Evolutionary conservation across 1,140 invertebrate genomes (phyloP).

Genomic region (Callitettix versicolor): DNA sequence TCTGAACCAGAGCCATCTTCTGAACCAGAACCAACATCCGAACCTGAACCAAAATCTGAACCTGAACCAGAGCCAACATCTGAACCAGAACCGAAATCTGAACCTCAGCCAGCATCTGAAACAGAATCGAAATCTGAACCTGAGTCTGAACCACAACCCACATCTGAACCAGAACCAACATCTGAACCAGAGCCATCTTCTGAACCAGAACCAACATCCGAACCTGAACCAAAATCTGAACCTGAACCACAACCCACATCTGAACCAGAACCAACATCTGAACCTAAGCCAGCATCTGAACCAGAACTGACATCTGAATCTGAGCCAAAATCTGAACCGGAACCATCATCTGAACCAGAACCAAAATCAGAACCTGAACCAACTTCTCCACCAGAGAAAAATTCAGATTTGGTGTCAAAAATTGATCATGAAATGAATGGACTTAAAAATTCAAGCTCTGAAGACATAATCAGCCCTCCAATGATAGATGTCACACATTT

Average conservation of each 20-base stretch:
- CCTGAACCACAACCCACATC: constrained; percentile 12
- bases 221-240: constrained; percentile 21
- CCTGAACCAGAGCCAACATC: constrained; percentile 19
- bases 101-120: constrained; percentile 27
- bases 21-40: constrained; percentile 25
- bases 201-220: constrained; percentile 22
- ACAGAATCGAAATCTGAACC: constrained; percentile 29
- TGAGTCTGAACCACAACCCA: constrained; percentile 25
- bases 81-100: constrained; percentile 25
- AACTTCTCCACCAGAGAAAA: constrained; percentile 17
- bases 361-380: constrained; percentile 20
- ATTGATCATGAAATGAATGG: constrained; percentile 26
- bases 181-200: constrained; percentile 27
- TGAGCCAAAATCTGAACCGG: constrained; percentile 20
- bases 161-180: constrained; percentile 29
- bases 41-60: constrained; percentile 24
- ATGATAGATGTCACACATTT: constrained; percentile 6
- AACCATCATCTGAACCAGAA: constrained; percentile 25
- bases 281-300: constrained; percentile 16
- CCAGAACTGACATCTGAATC: constrained; percentile 18
- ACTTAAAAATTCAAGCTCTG: constrained; percentile 21
- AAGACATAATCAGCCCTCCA: constrained; percentile 26
- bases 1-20: constrained; percentile 17
- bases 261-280: constrained; percentile 16
- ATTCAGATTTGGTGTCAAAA: constrained; percentile 28